Evolutionary conservation across 1,140 invertebrate species (phyloP).

Genomic region (Cryptotermes secundus): DNA sequence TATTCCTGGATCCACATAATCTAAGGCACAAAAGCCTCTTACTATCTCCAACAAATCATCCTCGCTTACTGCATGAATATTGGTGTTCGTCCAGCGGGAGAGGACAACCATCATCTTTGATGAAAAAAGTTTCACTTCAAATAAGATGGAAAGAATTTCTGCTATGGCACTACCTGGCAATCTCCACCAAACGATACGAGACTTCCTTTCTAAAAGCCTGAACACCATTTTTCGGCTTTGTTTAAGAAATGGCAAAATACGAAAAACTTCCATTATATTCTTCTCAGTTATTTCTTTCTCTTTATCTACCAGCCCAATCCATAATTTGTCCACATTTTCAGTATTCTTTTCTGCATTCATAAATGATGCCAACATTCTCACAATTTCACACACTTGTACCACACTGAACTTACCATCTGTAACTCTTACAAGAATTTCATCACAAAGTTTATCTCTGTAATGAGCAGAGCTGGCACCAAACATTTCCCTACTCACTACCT

Average conservation of each 20-base stretch:
- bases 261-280: constrained; percentile 60
- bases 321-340: constrained; percentile 63
- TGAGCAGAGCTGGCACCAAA: constrained; percentile 49
- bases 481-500: constrained; percentile 47
- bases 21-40: constrained; percentile 54
- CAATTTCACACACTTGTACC: constrained; percentile 61
- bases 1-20: constrained; percentile 55
- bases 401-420: constrained; percentile 61
- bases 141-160: constrained; percentile 54
- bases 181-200: constrained; percentile 58
- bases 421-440: constrained; percentile 61
- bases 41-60: constrained; percentile 60
- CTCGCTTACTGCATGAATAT: constrained; percentile 61
- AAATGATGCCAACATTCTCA: constrained; percentile 49
- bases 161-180: constrained; percentile 55
- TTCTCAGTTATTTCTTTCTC: constrained; percentile 58
- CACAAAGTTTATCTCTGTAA: constrained; percentile 57
- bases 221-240: constrained; percentile 62
- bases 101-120: constrained; percentile 50
- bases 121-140: constrained; percentile 48
- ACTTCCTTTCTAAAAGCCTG: constrained; percentile 60
- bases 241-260: constrained; percentile 58
- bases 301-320: constrained; percentile 63
- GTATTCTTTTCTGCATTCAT: constrained; percentile 50
- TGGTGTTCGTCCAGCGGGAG: constrained; percentile 60